Conservation (phyloP, 2,888 invertebrate species). For the Hirtodrosophila alboralis region DNA sequence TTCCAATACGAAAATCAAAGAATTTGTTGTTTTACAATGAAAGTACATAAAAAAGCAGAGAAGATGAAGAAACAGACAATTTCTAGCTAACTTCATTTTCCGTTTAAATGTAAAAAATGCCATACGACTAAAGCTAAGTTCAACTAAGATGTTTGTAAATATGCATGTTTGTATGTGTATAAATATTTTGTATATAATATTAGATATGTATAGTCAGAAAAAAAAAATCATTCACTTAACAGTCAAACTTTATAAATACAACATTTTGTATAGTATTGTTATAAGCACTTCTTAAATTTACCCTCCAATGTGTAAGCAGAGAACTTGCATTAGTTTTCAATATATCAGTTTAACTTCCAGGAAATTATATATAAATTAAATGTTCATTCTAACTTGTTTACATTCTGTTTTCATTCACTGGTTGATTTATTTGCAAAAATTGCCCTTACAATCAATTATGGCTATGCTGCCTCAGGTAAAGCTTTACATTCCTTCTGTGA, state of each 20-base stretch:
- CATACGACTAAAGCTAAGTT: conserved; percentile 52
- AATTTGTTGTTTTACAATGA: conserved; percentile 2
- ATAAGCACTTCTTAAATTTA: conserved; percentile 16
- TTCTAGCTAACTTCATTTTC: conserved; percentile 5
- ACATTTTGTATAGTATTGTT: conserved; percentile 17
- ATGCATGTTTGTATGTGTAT: conserved; percentile 15
- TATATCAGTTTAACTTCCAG: not conserved
- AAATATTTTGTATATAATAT: conserved; percentile 21
- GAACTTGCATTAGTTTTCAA: not conserved
- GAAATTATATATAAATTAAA: too few relatives aligned
- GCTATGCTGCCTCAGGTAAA: conserved; percentile 15
- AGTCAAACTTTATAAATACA: conserved; percentile 31
- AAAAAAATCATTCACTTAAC: conserved; percentile 39
- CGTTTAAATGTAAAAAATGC: conserved; percentile 6
- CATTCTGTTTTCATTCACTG: conserved; percentile 21
- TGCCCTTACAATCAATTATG: not conserved
- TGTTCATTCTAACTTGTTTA: not conserved
- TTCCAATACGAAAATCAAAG: conserved; percentile 36
- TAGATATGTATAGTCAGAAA: conserved; percentile 27
- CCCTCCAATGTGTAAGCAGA: conserved; percentile 22
- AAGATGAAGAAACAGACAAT: conserved; percentile 9
- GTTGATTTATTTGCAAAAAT: conserved; percentile 4
- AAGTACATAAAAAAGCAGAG: conserved; percentile 11
- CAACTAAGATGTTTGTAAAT: conserved; percentile 46
- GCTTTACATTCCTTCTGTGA: conserved; percentile 8